These are phyloP conservation scores for Macroglossus sobrinus DNA, from an alignment of 2,113 vertebrate genomes.

Conservation along the genomic window DNA sequence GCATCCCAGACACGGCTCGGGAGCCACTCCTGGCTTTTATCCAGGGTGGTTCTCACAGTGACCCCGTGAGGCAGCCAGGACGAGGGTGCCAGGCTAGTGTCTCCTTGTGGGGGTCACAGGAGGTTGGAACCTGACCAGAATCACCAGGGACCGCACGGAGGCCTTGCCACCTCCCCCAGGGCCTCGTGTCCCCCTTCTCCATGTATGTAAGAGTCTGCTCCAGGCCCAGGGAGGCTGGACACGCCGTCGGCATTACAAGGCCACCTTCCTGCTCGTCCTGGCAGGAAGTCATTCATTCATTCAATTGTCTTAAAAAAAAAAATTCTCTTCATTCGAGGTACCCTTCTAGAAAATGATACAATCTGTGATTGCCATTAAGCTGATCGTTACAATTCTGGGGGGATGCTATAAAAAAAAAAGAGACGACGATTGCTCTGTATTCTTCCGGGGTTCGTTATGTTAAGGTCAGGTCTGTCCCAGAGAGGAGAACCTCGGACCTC, in stretches of 20 bases:
- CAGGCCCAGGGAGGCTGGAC: neutral
- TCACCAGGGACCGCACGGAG: fast-evolving
- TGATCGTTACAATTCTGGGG: neutral
- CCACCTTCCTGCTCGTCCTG: neutral
- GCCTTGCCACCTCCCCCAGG: fast-evolving
- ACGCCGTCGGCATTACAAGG: fast-evolving
- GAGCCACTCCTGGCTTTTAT: neutral
- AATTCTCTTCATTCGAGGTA: neutral
- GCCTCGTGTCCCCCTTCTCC: no score
- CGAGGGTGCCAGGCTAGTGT: fast-evolving
- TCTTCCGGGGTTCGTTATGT: neutral
- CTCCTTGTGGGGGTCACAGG: fast-evolving
- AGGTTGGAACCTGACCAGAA: neutral
- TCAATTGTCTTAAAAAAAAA: neutral
- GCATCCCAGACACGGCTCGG: neutral
- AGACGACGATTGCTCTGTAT: neutral
- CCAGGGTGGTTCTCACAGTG: fast-evolving
- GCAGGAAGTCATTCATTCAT: neutral
- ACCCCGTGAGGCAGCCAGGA: fast-evolving
- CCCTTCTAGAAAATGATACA: neutral
- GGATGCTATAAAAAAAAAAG: constrained; percentile 7
- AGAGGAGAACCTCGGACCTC: neutral
- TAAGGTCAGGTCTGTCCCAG: neutral
- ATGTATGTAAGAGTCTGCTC: neutral
- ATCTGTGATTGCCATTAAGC: neutral